Base-by-base conservation (phyloP, 1,140 invertebrate species). In the Temnothorax curvispinosus region DNA sequence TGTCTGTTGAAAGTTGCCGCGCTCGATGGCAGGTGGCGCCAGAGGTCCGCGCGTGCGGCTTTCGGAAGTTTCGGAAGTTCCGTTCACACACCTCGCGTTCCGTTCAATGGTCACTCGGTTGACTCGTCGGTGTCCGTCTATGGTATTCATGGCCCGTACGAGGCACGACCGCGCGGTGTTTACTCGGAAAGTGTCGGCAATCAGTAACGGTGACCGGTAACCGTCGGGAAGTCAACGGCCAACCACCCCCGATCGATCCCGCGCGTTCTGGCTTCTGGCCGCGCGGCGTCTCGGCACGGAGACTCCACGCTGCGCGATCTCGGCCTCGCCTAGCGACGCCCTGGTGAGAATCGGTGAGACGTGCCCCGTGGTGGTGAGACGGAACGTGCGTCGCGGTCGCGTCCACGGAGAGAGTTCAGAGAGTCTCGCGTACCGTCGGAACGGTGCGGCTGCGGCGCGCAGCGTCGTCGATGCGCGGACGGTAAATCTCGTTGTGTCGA, bases 121-220 rank as follows among this genome's bases (percentile, higher is more conserved):
- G 27, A 27, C 27, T 27, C 27, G 27, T 27, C 27, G 27, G 27
- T 27, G 27, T 27, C 21, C 21, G 21, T 21, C 21, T 21, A 21
- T 21, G 47, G 18, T 21, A 47, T 69, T 75, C 35, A 75, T 75
- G 72, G 54, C 54, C 35, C n/a, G 54, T 58, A 60, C 2, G 13
- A 7, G 54, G 21, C 1, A 18, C n/a, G 13, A 50, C 0, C 65
- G 54, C 35, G 72, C n/a, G 35, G 72, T 41, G 38, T 75, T 75
- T 75, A 58, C 72, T 54, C 35, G 71, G 11, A 75, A 58, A 60
- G 35, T 44, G 72, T 75, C n/a, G n/a, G 1, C 52, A 9, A 52
- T 54, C 69, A 6, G 15, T 52, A 67, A 67, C n/a, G 1, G 35
- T 58, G n/a, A 75, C 3, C 32, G 54, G n/a, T 75, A 41, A 75